Evolutionary conservation across 2,113 vertebrate genomes (phyloP), one percentile per base, ranked within the genome.

Genomic region (Uria lomvia): DNA sequence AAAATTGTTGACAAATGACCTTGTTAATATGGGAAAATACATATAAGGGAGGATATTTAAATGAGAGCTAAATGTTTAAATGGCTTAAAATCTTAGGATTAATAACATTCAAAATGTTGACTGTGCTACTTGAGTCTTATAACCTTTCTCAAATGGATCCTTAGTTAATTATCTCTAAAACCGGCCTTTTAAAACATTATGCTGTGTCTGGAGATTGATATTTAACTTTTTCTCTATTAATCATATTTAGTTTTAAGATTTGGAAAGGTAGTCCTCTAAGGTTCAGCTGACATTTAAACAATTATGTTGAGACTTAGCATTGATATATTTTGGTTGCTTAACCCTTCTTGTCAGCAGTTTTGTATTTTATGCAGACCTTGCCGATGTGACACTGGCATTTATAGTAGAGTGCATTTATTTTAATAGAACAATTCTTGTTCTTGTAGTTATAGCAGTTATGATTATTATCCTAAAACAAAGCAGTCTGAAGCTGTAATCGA

Each of bases 221-320:
- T 97, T 97, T 96, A 96, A 91, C 66, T 85, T 93, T 87, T 92
- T 93, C 91, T 70, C 79, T 91, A 91, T 85, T 91, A 97, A 95
- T 94, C 78, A 81, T 97, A 84, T 97, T 96, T 96, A 91, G 79
- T 96, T 97, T 97, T 94, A 92, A 95, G 88, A 92, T 97, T 95
- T 93, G 76, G 77, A 97, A 95, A 95, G 88, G 71, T 86, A 97
- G 86, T 90, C 50, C 96, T 97, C 86, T 94, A 88, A 96, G 91
- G 94, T 94, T 94, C 86, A 96, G 38, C 52, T 98, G 96, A 97
- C 94, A 97, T 97, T 97, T 97, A 86, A 95, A 81, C 94, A 97
- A 96, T 97, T 97, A 96, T 79, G 36, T 95, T 92, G 92, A 92
- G 91, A 92, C 73, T 91, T 92, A 96, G 50, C 92, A 90, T 52